phyloP scores from a whole-genome alignment of 1,140 invertebrate species.

The Onthophagus taurus region DNA sequence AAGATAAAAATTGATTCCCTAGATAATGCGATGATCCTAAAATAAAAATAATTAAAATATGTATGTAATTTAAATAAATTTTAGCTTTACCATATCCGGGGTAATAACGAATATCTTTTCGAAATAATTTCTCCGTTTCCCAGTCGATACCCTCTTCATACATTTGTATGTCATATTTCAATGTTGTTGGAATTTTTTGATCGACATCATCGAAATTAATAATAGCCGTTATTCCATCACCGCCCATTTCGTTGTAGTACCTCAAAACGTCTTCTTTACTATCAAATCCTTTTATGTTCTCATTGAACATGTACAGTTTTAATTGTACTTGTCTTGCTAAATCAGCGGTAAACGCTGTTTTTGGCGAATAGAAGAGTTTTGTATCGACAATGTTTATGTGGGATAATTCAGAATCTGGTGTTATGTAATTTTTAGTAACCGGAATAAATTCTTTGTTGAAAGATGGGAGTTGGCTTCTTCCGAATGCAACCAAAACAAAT shows the following conservation, averaged over 20 bases:
- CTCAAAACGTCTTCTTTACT: background rate
- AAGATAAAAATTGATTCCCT: conserved; percentile 24
- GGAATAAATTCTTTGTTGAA: too few relatives aligned
- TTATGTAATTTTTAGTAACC: too few relatives aligned
- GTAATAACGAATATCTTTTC: too few relatives aligned
- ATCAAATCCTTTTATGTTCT: background rate
- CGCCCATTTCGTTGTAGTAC: background rate
- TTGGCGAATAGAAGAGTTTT: background rate
- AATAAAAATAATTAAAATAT: conserved; percentile 6
- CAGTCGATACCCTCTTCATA: background rate
- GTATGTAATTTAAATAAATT: too few relatives aligned
- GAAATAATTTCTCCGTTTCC: background rate
- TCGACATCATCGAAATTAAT: background rate
- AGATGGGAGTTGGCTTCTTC: too few relatives aligned
- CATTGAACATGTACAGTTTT: background rate
- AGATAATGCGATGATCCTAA: conserved; percentile 21
- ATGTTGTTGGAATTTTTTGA: background rate
- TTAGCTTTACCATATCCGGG: too few relatives aligned
- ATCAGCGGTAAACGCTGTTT: background rate
- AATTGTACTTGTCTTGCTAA: background rate
- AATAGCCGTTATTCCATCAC: background rate
- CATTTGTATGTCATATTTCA: background rate
- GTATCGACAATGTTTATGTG: background rate
- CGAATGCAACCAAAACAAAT: too few relatives aligned
- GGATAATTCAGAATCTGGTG: too few relatives aligned